These are phyloP conservation scores for Tetragonula carbonaria DNA, from an alignment of 2,888 invertebrate genomes.

Conservation along the genomic window DNA sequence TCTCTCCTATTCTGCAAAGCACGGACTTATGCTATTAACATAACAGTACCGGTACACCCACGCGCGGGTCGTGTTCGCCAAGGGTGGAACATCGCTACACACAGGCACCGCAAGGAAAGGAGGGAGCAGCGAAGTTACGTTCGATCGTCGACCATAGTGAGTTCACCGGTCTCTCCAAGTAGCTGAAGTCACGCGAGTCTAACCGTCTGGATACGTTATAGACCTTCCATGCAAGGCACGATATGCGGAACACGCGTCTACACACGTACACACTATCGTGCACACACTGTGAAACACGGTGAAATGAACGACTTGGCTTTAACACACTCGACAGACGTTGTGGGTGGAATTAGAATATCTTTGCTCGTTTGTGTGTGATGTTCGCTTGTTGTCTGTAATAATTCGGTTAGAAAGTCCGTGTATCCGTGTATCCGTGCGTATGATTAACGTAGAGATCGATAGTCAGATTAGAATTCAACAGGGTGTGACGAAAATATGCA, in stretches of 20 bases:
- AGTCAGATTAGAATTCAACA: not conserved
- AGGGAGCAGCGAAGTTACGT: conserved; percentile 10
- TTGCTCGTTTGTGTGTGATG: too few species aligned
- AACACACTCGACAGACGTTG: not conserved
- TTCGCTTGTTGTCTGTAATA: not conserved
- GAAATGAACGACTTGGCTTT: not conserved
- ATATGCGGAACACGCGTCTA: conserved; percentile 25
- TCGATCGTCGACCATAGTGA: conserved; percentile 40
- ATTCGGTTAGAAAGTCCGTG: not conserved
- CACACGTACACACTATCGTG: not conserved
- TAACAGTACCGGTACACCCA: conserved; percentile 36
- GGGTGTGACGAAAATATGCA: too few species aligned
- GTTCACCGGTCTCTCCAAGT: conserved; percentile 59
- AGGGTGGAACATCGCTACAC: conserved; percentile 27
- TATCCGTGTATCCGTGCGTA: too few species aligned
- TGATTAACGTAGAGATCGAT: too few species aligned
- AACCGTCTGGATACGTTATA: conserved; percentile 21
- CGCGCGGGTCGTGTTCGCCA: conserved; percentile 8
- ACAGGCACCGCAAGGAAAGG: not conserved
- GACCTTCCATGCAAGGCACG: conserved; percentile 10
- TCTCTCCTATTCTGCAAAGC: not conserved
- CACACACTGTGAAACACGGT: not conserved
- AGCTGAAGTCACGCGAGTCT: conserved; percentile 61
- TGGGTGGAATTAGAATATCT: not conserved
- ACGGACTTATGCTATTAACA: not conserved